phyloP scores from a whole-genome alignment of 2,888 invertebrate species.

The Tetragnatha montana region DNA sequence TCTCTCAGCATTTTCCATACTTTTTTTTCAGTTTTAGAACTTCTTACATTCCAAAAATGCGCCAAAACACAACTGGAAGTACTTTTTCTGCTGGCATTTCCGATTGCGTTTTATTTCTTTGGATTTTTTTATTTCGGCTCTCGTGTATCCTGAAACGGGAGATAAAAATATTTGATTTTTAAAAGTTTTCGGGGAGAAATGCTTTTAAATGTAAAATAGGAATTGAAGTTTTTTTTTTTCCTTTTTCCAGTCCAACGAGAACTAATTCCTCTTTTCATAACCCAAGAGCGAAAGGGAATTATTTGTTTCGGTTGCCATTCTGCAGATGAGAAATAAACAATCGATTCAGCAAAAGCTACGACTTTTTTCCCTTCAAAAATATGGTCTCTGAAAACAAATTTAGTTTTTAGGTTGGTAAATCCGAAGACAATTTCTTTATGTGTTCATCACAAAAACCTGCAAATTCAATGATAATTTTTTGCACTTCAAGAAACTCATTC shows the following conservation, averaged over 20 bases:
- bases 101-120: conserved; percentile 14
- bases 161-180: conserved; percentile 17
- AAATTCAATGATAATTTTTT: background rate
- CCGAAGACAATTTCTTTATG: background rate
- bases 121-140: background rate
- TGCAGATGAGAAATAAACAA: conserved; percentile 13
- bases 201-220: conserved; percentile 24
- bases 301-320: background rate
- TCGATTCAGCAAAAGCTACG: background rate
- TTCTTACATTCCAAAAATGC: conserved; percentile 17
- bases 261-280: conserved; percentile 23
- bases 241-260: background rate
- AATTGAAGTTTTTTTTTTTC: background rate
- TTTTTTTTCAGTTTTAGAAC: conserved; percentile 5
- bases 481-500: background rate
- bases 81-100: background rate
- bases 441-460: background rate
- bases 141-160: background rate
- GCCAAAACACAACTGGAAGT: conserved; percentile 21
- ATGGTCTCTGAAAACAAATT: background rate
- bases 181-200: conserved; percentile 11
- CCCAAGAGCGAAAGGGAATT: background rate
- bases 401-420: background rate
- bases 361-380: background rate
- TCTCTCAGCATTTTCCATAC: background rate